Conservation (phyloP, 1,140 invertebrate genomes). For the Drosophila prosaltans region DNA sequence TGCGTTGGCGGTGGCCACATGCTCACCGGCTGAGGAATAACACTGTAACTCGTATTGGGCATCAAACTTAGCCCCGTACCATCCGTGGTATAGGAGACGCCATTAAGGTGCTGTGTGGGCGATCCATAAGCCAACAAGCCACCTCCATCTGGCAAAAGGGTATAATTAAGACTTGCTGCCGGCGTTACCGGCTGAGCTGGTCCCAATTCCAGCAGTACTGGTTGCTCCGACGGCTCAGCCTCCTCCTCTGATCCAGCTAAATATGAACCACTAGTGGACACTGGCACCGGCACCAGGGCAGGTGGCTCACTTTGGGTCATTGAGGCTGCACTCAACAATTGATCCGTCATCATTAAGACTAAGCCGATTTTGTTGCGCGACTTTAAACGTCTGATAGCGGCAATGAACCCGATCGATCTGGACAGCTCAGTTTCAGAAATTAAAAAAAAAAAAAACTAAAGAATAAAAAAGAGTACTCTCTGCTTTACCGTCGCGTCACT, state of each 20-base stretch:
- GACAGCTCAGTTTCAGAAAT: conserved; percentile 15
- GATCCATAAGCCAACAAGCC: conserved; percentile 50
- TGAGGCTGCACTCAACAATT: conserved; percentile 58
- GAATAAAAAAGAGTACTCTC: conserved; percentile 22
- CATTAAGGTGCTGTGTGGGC: conserved; percentile 13
- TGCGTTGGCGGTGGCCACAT: conserved; percentile 51
- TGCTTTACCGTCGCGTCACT: conserved; percentile 12
- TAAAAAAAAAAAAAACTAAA: background rate
- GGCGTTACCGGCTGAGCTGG: conserved; percentile 29
- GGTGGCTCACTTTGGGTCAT: conserved; percentile 49
- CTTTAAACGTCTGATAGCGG: conserved; percentile 38
- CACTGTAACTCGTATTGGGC: conserved; percentile 37
- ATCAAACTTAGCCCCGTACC: conserved; percentile 36
- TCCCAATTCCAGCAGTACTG: conserved; percentile 71
- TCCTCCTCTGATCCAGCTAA: conserved; percentile 42
- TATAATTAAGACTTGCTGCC: conserved; percentile 51
- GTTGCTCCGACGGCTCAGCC: conserved; percentile 60
- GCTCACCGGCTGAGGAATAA: conserved; percentile 73
- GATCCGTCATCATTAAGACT: conserved; percentile 76
- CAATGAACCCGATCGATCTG: conserved; percentile 28
- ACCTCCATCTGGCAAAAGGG: conserved; percentile 48
- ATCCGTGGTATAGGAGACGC: conserved; percentile 58
- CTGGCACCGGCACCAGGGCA: conserved; percentile 56
- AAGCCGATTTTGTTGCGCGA: conserved; percentile 31
- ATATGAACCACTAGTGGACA: conserved; percentile 55